These are phyloP conservation scores for Corvus moneduloides DNA, from an alignment of 2,113 vertebrate genomes.

Conservation along the genomic window DNA sequence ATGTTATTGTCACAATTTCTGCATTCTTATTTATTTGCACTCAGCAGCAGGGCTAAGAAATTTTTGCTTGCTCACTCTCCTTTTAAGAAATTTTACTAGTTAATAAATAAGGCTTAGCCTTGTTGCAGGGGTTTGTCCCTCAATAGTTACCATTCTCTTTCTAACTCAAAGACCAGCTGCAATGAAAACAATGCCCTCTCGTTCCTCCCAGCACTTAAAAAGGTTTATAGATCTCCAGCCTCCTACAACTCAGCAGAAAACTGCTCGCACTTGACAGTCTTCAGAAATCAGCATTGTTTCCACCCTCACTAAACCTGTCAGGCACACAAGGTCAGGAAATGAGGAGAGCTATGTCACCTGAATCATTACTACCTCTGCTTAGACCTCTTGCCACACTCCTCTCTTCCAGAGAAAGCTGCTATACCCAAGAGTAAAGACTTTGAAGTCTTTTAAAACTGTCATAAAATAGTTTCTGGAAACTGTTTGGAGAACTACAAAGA, in stretches of 20 bases:
- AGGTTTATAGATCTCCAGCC: conserved; percentile 78
- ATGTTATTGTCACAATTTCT: neutral
- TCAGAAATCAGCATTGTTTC: conserved; percentile 66
- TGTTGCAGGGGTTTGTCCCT: conserved; percentile 3
- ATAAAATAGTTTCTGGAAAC: conserved; percentile 47
- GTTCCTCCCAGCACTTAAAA: conserved; percentile 68
- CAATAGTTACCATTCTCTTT: conserved; percentile 45
- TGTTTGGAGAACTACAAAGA: conserved; percentile 43
- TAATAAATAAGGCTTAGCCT: conserved; percentile 64
- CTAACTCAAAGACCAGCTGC: conserved; percentile 52
- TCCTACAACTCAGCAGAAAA: conserved; percentile 78
- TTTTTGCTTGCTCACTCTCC: conserved; percentile 57
- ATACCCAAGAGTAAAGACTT: conserved; percentile 22
- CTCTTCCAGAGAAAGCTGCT: conserved; percentile 18
- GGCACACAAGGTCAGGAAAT: conserved; percentile 65
- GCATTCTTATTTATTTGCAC: neutral
- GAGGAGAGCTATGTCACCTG: conserved; percentile 43
- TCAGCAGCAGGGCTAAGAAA: conserved; percentile 9
- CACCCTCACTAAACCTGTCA: conserved; percentile 49
- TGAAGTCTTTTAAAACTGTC: conserved; percentile 39
- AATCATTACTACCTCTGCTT: conserved; percentile 21
- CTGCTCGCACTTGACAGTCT: conserved; percentile 70
- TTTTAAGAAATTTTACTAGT: conserved; percentile 67
- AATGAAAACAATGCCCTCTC: conserved; percentile 63
- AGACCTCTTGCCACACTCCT: neutral